Base-by-base conservation (phyloP, 2,888 invertebrate species). In the Caenorhabditis sp. region DNA sequence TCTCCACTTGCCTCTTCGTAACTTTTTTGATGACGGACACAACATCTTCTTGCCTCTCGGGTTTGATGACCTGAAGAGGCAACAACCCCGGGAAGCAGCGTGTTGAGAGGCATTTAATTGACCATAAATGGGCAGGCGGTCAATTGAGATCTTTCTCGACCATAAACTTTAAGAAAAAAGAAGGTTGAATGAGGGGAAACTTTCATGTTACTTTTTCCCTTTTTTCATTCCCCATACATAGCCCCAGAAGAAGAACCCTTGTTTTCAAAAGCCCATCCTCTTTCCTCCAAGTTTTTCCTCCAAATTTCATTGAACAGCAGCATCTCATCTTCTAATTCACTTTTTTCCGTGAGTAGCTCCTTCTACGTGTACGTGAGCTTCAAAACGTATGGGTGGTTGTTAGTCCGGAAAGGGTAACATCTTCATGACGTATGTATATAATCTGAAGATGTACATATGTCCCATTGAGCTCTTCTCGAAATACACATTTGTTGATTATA, bases 101-200 rank as follows among this genome's bases (percentile, higher is more conserved):
- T 77, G 69, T 62, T 58, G 65, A 78, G 78, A 70, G 69, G 78
- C 78, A 60, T 78, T 78, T 78, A 78, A 78, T 78, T 78, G 78
- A 78, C 70, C 78, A 70, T 78, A 65, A 78, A 78, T 68, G 78
- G 51, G n/a, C 58, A 65, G 74, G 51, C 65, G 65, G 60, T 35
- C 60, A 65, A 18, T 61, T 20, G 40, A 62, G 62, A 53, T 26
- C 22, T 11, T 35, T 58, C 32, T 55, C 55, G 55, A 26, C 26
- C 26, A 40, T 40, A 40, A 55, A 6, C 4, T 18, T 20, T 11
- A n/a, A 15, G 51, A 24, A 55, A 71, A 62, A 53, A 40, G 5
- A 40, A 13, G 15, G 2, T 40, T 40, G 40, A 15, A 2, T 13
- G 32, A 9, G 13, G 15, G 6, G 9, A 56, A 4, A 18, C 28